Evolutionary conservation across 2,888 invertebrate species (phyloP).

Genomic region (Mesoligia furuncula): DNA sequence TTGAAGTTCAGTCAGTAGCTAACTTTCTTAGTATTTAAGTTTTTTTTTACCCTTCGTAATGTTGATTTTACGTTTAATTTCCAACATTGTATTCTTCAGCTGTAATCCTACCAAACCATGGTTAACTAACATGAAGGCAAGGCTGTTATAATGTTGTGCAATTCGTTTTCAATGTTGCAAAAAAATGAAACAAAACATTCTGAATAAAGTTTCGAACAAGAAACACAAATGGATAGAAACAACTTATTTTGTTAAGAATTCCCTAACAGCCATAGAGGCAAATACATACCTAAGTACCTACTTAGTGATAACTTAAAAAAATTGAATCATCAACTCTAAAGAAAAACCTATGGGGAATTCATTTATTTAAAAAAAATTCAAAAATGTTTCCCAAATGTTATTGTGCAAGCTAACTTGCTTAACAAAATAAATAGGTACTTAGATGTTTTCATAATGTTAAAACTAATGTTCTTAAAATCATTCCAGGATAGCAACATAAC

Average conservation of each 20-base stretch:
- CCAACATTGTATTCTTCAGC: slow-evolving; percentile 4
- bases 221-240: background rate
- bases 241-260: background rate
- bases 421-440: background rate
- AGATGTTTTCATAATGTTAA: background rate
- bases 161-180: slow-evolving; percentile 2
- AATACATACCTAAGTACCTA: no score
- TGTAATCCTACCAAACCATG: background rate
- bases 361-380: background rate
- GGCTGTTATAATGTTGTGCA: slow-evolving; percentile 29
- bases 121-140: background rate
- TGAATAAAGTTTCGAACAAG: background rate
- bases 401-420: background rate
- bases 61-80: background rate
- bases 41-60: background rate
- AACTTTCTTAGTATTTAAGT: slow-evolving; percentile 1
- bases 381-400: background rate
- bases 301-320: background rate
- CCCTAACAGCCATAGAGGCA: background rate
- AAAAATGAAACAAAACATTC: slow-evolving; percentile 6
- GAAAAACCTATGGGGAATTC: background rate
- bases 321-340: background rate
- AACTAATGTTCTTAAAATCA: background rate
- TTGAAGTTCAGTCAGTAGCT: background rate
- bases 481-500: slow-evolving; percentile 94